Conservation (phyloP, 2,797 vertebrate species). For the Danio albolineatus region DNA sequence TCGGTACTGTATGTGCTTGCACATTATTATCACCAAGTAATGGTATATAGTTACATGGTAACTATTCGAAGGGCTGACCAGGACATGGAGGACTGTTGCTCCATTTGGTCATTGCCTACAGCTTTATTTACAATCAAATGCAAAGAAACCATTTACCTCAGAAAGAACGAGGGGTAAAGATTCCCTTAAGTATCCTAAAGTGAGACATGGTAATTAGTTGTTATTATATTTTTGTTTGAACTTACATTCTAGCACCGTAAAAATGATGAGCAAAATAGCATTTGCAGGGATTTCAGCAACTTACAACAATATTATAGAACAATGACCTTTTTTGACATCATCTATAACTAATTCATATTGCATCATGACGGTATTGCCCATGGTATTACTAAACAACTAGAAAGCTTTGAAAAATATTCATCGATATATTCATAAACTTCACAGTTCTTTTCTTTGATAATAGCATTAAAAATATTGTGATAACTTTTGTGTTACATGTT, state of each 20-base stretch:
- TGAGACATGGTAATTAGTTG: constrained; percentile 42
- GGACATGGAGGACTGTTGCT: constrained; percentile 9
- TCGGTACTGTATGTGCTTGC: constrained; percentile 30
- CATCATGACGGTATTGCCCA: constrained; percentile 41
- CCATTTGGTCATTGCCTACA: constrained; percentile 32
- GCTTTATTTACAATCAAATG: constrained; percentile 29
- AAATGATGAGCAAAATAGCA: constrained; percentile 51
- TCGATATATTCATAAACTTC: constrained; percentile 35
- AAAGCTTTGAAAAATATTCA: constrained; percentile 53
- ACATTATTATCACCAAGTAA: constrained; percentile 41
- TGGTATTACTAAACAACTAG: constrained; percentile 34
- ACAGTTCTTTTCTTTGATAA: constrained; percentile 52
- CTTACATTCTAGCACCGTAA: constrained; percentile 62
- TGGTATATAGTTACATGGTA: constrained; percentile 48
- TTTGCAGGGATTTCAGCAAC: constrained; percentile 54
- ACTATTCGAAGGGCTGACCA: constrained; percentile 40
- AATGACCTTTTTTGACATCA: constrained; percentile 55
- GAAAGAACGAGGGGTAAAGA: constrained; percentile 54
- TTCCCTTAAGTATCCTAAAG: constrained; percentile 55
- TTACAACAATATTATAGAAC: constrained; percentile 53
- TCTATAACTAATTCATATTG: constrained; percentile 42
- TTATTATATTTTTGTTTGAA: constrained; percentile 1
- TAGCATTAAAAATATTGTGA: constrained; percentile 36
- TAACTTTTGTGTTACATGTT: background rate
- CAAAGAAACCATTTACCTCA: constrained; percentile 50